Evolutionary conservation across 2,888 invertebrate genomes (phyloP).

Genomic region (Nomada ferruginata): DNA sequence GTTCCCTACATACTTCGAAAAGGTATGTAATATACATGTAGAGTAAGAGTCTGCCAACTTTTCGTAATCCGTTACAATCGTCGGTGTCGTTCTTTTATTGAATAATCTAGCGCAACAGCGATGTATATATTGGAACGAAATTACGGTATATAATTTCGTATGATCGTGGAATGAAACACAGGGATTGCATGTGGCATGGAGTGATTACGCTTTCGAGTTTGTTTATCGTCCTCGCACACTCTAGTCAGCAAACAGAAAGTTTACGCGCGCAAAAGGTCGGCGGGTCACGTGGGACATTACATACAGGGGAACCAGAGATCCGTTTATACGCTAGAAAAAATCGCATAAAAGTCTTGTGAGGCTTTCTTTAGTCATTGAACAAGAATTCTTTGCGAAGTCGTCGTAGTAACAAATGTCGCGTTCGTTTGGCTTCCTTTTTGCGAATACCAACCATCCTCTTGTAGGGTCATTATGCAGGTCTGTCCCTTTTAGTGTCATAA

Average conservation of each 20-base stretch:
- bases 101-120: background rate
- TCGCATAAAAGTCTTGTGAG: conserved; percentile 17
- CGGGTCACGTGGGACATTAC: conserved; percentile 53
- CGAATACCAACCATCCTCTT: no score
- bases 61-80: background rate
- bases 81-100: conserved; percentile 7
- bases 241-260: conserved; percentile 46
- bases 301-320: conserved; percentile 27
- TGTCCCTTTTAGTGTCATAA: background rate
- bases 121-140: background rate
- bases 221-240: conserved; percentile 29
- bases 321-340: conserved; percentile 21
- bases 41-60: background rate
- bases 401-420: background rate
- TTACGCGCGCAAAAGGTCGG: conserved; percentile 59
- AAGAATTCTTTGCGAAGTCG: conserved; percentile 38
- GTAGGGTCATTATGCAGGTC: background rate
- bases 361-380: conserved; percentile 36
- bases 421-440: conserved; percentile 16
- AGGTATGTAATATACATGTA: conserved; percentile 51
- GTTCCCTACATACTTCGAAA: conserved; percentile 53
- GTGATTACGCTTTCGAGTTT: conserved; percentile 8
- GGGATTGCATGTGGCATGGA: no score
- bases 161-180: background rate
- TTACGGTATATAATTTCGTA: conserved; percentile 4